Evolutionary conservation across 2,888 invertebrate species (phyloP), one percentile per base, ranked within the genome.

Genomic region (Belgica antarctica): DNA sequence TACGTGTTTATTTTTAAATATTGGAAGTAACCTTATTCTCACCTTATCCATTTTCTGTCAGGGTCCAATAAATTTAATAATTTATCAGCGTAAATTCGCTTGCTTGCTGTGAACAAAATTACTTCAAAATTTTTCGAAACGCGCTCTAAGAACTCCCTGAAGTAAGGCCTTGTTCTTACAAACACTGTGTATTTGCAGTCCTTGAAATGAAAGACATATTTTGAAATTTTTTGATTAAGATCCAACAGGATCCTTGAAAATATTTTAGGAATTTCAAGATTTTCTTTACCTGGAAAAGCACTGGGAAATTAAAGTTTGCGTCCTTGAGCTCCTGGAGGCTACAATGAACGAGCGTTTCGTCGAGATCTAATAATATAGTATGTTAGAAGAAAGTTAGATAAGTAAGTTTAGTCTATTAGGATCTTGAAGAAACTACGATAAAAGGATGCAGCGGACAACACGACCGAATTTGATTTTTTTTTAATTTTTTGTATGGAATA

Each of bases 311-410:
- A 80, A 96, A 93, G 74, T 93, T 90, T 0, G 96, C 95, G 78
- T 96, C 96, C 0, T 92, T 88, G 71, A 96, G 81, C 80, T 94
- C 94, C 75, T 92, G 92, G 1, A 96, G 84, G 74, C 94, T 94
- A 79, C 96, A 96, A 78, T 96, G 96, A 1, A 96, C 96, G 75
- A 97, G 81, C 0, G 96, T 97, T 82, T 97, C 96, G 79, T 97
- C 96, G 72, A 87, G 76, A 75, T 87, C 87, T n/a, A n/a, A n/a
- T n/a, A n/a, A n/a, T n/a, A n/a, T n/a, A n/a, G n/a, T n/a, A n/a
- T n/a, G n/a, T n/a, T n/a, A n/a, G n/a, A n/a, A n/a, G n/a, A n/a
- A n/a, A n/a, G n/a, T n/a, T n/a, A n/a, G n/a, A n/a, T n/a, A n/a
- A n/a, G n/a, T n/a, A n/a, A n/a, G n/a, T n/a, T n/a, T n/a, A n/a